Percentiles rank a stretch among this genome's conserved stretches.
These are phyloP conservation scores for Aleadryas rufinucha DNA, from an alignment of 2,113 vertebrate species.

Conservation along the genomic window DNA sequence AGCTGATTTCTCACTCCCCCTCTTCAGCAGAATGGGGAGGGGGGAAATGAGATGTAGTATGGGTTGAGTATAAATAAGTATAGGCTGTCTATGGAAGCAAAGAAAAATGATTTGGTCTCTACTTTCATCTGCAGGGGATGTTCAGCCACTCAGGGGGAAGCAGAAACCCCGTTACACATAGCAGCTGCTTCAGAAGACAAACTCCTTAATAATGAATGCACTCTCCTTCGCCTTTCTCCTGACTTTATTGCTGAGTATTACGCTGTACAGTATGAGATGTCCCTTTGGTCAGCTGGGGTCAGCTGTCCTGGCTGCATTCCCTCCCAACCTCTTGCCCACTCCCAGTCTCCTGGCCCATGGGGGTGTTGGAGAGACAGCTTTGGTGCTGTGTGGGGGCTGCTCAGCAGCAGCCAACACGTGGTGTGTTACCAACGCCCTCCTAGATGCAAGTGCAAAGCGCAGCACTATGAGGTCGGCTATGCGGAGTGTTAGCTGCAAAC, in stretches of 20 bases:
- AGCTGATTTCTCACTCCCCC: not conserved
- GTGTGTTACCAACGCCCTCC: not conserved
- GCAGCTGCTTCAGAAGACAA: not conserved
- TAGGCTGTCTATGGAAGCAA: not conserved
- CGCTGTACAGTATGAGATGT: accelerated
- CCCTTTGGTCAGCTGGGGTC: not conserved
- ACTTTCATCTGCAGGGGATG: not conserved
- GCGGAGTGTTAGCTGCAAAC: not conserved
- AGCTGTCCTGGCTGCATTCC: not conserved
- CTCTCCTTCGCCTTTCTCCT: not conserved
- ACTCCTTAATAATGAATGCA: accelerated
- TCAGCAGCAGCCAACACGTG: not conserved
- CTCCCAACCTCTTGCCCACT: not conserved
- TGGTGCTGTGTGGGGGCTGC: not conserved
- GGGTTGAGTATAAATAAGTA: not conserved
- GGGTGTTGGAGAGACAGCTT: not conserved
- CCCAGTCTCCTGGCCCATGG: accelerated
- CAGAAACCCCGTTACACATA: not conserved
- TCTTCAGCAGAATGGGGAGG: not conserved
- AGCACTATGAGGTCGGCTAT: accelerated
- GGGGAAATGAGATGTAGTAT: not conserved
- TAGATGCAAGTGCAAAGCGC: not conserved
- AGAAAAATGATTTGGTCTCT: not conserved
- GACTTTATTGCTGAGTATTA: not conserved
- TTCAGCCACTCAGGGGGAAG: not conserved